These are phyloP conservation scores for Junonia oenone DNA, from an alignment of 2,888 invertebrate species.

Conservation along the genomic window DNA sequence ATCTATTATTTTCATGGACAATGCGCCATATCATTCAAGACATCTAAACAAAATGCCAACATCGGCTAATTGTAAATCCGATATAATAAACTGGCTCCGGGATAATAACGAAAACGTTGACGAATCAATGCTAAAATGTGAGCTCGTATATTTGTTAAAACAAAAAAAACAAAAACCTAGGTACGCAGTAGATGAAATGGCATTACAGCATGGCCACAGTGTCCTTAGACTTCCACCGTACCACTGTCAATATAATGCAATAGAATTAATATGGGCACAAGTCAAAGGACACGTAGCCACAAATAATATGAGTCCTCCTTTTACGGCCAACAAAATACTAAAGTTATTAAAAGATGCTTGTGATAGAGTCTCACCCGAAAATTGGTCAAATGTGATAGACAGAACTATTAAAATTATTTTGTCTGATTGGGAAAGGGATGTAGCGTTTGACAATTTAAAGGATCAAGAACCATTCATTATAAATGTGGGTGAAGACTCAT, in stretches of 20 bases:
- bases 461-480: background rate
- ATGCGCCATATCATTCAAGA: background rate
- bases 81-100: conserved; percentile 15
- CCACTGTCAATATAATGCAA: background rate
- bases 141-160: background rate
- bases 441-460: background rate
- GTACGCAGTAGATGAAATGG: background rate
- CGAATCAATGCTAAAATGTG: background rate
- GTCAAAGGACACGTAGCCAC: background rate
- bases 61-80: conserved; percentile 13
- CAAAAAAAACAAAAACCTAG: background rate
- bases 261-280: background rate
- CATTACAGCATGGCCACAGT: background rate
- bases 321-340: background rate
- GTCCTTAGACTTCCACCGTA: background rate
- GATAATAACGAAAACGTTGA: conserved; percentile 12
- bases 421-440: background rate
- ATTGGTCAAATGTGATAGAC: background rate
- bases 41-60: background rate
- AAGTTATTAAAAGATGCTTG: background rate
- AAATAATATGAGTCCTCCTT: background rate
- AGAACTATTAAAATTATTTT: background rate
- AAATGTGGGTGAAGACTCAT: background rate
- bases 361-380: background rate
- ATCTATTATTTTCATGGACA: background rate